phyloP scores from a whole-genome alignment of 2,113 vertebrate species.

The Epinephelus fuscoguttatus region DNA sequence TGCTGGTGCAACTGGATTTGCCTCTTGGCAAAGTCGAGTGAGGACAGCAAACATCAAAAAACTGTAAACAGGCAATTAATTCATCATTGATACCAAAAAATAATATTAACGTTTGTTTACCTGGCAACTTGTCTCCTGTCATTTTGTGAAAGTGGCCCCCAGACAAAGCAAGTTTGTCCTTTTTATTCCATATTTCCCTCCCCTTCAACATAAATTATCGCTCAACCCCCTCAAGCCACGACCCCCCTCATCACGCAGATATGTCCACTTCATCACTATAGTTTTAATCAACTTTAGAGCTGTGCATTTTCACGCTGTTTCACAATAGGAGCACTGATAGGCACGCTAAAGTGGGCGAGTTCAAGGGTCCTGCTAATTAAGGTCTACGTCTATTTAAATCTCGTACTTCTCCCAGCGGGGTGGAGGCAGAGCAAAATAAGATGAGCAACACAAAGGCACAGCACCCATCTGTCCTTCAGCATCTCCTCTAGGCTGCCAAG shows the following conservation, averaged over 20 bases:
- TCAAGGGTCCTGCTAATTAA: conserved; percentile 85
- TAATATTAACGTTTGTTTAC: too few species aligned
- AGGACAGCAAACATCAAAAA: too few species aligned
- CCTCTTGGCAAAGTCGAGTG: too few species aligned
- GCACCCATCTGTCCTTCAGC: conserved; percentile 82
- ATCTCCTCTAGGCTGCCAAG: conserved; percentile 70
- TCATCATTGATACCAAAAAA: too few species aligned
- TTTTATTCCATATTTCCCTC: neutral
- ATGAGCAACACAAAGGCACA: conserved; percentile 72
- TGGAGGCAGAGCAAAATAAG: conserved; percentile 71
- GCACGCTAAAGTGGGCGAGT: conserved; percentile 70
- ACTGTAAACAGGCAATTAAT: too few species aligned
- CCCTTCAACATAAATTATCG: neutral
- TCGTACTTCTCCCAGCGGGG: conserved; percentile 69
- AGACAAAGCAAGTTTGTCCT: neutral
- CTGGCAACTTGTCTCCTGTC: too few species aligned
- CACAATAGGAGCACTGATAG: conserved; percentile 66
- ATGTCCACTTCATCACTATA: conserved; percentile 65
- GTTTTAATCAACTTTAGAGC: conserved; percentile 71
- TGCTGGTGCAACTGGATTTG: too few species aligned
- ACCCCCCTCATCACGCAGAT: conserved; percentile 29
- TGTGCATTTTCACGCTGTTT: conserved; percentile 63
- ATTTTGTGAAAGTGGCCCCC: too few species aligned
- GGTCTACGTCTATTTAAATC: conserved; percentile 85
- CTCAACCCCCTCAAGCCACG: conserved; percentile 9